Conservation (phyloP, 2,888 invertebrate genomes). For the Xanthostigma xanthostigma region DNA sequence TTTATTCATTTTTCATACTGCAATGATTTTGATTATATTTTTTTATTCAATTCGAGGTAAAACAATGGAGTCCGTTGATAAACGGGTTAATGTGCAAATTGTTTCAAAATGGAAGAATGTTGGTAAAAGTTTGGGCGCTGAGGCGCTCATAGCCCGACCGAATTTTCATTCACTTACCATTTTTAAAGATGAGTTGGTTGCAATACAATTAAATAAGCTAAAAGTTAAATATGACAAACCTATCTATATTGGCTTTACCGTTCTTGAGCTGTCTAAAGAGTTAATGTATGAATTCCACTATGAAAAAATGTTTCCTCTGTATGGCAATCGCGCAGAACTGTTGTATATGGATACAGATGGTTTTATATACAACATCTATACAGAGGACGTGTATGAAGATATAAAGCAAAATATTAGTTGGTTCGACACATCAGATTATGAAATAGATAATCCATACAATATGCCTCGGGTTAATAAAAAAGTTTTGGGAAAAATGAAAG, state of each 20-base stretch:
- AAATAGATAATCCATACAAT: constrained; percentile 14
- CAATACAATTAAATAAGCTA: constrained; percentile 19
- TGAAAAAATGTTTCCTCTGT: constrained; percentile 18
- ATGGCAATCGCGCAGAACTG: constrained; percentile 15
- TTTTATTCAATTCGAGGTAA: constrained; percentile 8
- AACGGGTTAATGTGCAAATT: neutral
- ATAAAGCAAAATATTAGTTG: constrained; percentile 15
- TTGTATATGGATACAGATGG: constrained; percentile 20
- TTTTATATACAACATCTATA: constrained; percentile 19
- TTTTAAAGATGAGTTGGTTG: constrained; percentile 22
- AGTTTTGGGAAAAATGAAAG: constrained; percentile 9
- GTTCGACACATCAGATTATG: constrained; percentile 21
- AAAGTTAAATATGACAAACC: constrained; percentile 22
- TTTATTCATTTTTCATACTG: too few relatives aligned
- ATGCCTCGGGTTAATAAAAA: constrained; percentile 14
- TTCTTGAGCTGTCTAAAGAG: constrained; percentile 25
- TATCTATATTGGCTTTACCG: constrained; percentile 23
- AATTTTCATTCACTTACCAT: constrained; percentile 19
- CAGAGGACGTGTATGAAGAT: constrained; percentile 21
- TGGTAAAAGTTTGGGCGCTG: constrained; percentile 16
- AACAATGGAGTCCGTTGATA: too few relatives aligned
- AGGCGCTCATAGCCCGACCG: constrained; percentile 18
- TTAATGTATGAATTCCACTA: constrained; percentile 26
- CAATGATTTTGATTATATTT: too few relatives aligned
- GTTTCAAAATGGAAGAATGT: constrained; percentile 5